These are phyloP conservation scores for Addax nasomaculatus DNA, from an alignment of 2,113 vertebrate genomes.

Conservation along the genomic window DNA sequence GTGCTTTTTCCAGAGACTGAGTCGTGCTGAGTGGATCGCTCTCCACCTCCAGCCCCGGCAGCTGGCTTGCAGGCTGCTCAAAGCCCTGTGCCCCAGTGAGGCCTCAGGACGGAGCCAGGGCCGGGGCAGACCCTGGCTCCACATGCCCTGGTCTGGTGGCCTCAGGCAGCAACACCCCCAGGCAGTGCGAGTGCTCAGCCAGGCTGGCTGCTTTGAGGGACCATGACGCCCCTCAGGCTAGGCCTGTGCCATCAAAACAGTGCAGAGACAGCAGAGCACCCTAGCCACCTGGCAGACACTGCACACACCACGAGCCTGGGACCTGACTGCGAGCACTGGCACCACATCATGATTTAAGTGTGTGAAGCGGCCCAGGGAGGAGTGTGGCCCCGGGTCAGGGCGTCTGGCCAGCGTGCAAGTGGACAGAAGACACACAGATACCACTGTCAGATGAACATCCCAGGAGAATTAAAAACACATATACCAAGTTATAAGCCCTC, in stretches of 20 bases:
- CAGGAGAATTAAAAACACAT: rapidly evolving
- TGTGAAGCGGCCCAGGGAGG: rapidly evolving
- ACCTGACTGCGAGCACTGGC: background rate
- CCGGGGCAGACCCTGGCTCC: background rate
- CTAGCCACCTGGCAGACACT: background rate
- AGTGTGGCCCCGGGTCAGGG: background rate
- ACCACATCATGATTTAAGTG: rapidly evolving
- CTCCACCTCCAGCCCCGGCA: background rate
- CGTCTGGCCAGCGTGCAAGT: background rate
- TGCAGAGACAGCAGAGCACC: background rate
- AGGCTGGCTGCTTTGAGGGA: background rate
- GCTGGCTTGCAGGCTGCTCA: background rate
- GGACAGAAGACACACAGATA: rapidly evolving
- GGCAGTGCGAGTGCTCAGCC: background rate
- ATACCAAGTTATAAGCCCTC: background rate
- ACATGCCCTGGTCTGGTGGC: background rate
- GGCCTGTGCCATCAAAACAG: background rate
- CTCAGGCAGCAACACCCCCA: background rate
- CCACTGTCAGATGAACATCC: rapidly evolving
- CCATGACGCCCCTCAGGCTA: rapidly evolving
- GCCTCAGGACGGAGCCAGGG: background rate
- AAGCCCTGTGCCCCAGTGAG: background rate
- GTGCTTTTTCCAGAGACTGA: background rate
- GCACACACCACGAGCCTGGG: background rate
- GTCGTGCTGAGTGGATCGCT: background rate